Evolutionary conservation across 2,113 vertebrate genomes (phyloP).

Genomic region (Eulemur macaco): DNA sequence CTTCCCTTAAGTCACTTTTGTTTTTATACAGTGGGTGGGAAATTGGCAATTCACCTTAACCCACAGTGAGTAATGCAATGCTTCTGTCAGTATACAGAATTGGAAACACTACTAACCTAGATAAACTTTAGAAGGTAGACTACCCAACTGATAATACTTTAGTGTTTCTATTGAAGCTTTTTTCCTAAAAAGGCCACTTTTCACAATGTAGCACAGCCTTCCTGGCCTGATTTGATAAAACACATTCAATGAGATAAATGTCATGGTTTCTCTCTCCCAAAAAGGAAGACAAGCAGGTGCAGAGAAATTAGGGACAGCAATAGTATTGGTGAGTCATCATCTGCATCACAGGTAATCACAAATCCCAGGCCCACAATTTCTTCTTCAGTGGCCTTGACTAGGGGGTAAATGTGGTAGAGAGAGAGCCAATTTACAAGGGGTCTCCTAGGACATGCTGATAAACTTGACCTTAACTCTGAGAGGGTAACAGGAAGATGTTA

Average conservation of each 20-base stretch:
- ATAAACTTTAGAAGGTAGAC: not conserved
- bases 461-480: not conserved
- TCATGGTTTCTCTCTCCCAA: not conserved
- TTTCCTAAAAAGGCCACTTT: not conserved
- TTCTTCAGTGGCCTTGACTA: not conserved
- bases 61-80: conserved; percentile 24
- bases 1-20: conserved; percentile 6
- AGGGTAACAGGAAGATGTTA: not conserved
- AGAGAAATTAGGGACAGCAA: not conserved
- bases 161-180: not conserved
- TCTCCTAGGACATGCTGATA: not conserved
- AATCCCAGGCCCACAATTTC: not conserved
- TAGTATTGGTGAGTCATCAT: not conserved
- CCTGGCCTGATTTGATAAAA: not conserved
- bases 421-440: not conserved
- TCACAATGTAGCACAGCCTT: not conserved
- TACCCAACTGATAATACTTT: not conserved
- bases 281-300: not conserved
- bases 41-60: not conserved
- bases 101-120: not conserved
- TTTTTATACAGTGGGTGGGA: conserved; percentile 38
- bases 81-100: not conserved
- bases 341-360: not conserved
- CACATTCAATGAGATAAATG: not conserved
- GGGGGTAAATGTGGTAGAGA: not conserved